Base-by-base conservation (phyloP, 2,888 invertebrate genomes). In the Erpobdella octoculata region DNA sequence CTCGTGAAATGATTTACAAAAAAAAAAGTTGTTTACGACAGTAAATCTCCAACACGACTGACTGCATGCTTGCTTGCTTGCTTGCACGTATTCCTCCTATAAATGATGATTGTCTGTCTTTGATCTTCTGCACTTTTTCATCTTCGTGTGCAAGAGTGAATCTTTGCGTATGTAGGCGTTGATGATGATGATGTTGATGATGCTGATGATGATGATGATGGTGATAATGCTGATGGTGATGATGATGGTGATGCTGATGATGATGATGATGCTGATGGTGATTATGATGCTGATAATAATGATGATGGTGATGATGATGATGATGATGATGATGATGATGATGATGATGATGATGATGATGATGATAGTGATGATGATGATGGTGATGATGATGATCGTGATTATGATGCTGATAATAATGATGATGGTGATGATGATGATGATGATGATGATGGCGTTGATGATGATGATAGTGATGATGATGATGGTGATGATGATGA, bases 291-390 rank as follows among this genome's bases (percentile, higher is more conserved):
- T n/a, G 5, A 9, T 48, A 9, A 5, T n/a, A 28, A 53, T n/a
- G 12, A 53, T 12, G 53, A 53, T 53, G 53, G 53, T 53, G 5
- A 18, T 53, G 53, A 18, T n/a, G 53, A 53, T n/a, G 5, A 53
- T 53, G 53, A 18, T 53, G 64, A 31, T 33, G 33, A 31, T 64
- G 64, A 64, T 33, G 64, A 31, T 64, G 64, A 31, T 64, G 33
- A 31, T 46, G 67, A n/a, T 46, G 67, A 37, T 46, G 67, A n/a
- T 46, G 67, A n/a, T 46, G 67, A n/a, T 46, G 67, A 37, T 67
- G 67, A 37, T 46, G 67, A n/a, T 67, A 41, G 12, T 36, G 67
- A n/a, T 67, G 41, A 37, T 15, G 67, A 37, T 67, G 67, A n/a
- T 21, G 67, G 25, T 46, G 67, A 37, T 41, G 38, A 5, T 67